A percentile compares a stretch with the other conserved stretches of the same genome.
Conservation (phyloP, 2,888 invertebrate species). For the Eristalinus aeneus region DNA sequence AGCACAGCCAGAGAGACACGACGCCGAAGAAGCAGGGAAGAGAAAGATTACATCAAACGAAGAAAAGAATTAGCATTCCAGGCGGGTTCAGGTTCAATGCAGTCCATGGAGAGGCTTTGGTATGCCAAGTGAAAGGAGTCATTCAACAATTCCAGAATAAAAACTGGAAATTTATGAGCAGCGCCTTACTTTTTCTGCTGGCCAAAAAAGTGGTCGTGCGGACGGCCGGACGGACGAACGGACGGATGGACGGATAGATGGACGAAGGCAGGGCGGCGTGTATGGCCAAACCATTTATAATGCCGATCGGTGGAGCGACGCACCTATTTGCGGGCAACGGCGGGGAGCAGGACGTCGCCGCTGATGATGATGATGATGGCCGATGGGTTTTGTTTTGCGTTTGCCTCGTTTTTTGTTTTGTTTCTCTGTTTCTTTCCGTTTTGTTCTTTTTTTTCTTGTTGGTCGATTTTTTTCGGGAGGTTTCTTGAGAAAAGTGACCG, state of each 20-base stretch:
- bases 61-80: constrained; percentile 73
- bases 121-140: constrained; percentile 77
- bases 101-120: constrained; percentile 70
- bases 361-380: not conserved
- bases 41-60: constrained; percentile 71
- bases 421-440: not conserved
- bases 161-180: constrained; percentile 69
- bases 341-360: not conserved
- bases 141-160: constrained; percentile 72
- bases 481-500: constrained; percentile 48
- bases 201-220: constrained; percentile 6
- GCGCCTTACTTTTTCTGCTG: constrained; percentile 67
- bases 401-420: not conserved
- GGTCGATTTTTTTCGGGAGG: constrained; percentile 1
- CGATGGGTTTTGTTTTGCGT: not conserved
- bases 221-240: not conserved
- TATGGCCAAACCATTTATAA: constrained; percentile 33
- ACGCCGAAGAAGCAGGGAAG: constrained; percentile 17
- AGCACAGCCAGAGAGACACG: constrained; percentile 44
- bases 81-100: constrained; percentile 73
- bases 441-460: not conserved
- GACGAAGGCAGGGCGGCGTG: not conserved
- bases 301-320: not conserved
- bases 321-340: not conserved
- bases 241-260: not conserved